These are phyloP conservation scores for Neotoma lepida DNA, from an alignment of 2,113 vertebrate species.

Conservation along the genomic window DNA sequence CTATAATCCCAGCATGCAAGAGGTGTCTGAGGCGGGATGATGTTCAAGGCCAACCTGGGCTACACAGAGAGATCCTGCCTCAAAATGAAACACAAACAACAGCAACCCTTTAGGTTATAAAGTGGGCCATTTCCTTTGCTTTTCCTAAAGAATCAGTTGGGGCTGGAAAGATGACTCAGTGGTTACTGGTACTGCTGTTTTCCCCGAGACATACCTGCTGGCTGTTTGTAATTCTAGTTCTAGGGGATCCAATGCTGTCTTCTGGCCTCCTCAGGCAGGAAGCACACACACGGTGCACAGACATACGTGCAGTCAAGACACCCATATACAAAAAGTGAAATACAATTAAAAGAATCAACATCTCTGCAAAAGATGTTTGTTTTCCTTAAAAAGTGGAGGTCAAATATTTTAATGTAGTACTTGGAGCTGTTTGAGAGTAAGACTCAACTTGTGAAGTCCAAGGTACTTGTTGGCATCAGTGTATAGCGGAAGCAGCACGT, in stretches of 20 bases:
- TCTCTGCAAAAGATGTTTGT: slow-evolving; percentile 2
- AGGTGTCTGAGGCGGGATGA: background rate
- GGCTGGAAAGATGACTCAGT: background rate
- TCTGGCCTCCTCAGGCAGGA: background rate
- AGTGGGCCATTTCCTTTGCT: slow-evolving; percentile 17
- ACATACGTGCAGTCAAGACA: background rate
- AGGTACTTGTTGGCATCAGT: background rate
- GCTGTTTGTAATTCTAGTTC: background rate
- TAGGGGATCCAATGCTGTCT: background rate
- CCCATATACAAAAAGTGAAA: background rate
- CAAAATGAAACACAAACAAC: background rate
- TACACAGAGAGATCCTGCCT: background rate
- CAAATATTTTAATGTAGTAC: background rate
- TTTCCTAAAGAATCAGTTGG: slow-evolving; percentile 3
- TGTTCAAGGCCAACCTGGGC: background rate
- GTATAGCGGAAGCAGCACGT: background rate
- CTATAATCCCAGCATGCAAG: background rate
- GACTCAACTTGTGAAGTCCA: background rate
- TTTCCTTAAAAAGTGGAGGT: background rate
- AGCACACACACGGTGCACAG: background rate
- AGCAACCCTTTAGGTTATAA: background rate
- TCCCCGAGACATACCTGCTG: background rate
- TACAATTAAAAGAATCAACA: background rate
- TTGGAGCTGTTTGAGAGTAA: slow-evolving; percentile 9
- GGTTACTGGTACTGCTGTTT: background rate